A percentile compares a stretch with the other conserved stretches of the same genome.
Conservation (phyloP, 2,113 vertebrate species). For the Nycticebus coucang region DNA sequence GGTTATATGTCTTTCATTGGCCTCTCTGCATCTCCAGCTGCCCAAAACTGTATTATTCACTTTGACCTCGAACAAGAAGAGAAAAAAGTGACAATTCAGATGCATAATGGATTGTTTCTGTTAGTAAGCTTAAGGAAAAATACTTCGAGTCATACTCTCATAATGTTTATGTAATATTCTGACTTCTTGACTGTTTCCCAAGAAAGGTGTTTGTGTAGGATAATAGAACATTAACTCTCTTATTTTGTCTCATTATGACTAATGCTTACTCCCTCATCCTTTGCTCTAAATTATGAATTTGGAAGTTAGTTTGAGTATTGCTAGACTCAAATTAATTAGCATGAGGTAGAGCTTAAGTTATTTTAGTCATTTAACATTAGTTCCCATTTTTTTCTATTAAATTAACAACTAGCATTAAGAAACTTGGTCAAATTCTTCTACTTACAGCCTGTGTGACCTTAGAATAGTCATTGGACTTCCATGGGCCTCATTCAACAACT, state of each 20-base stretch:
- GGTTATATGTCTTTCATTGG: too few species aligned
- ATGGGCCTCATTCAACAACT: not conserved
- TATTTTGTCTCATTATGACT: not conserved
- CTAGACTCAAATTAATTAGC: not conserved
- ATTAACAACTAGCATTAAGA: not conserved
- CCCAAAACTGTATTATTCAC: conserved; percentile 35
- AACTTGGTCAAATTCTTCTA: not conserved
- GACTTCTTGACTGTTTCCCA: conserved; percentile 27
- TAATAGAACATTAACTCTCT: not conserved
- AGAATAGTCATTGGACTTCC: not conserved
- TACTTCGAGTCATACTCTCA: not conserved
- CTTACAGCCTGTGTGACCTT: not conserved
- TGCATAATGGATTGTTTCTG: conserved; percentile 43
- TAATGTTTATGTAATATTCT: conserved; percentile 51
- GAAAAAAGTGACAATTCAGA: conserved; percentile 44
- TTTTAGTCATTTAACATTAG: conserved; percentile 8
- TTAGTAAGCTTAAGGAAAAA: conserved; percentile 49
- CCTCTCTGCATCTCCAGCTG: not conserved
- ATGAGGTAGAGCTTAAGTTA: not conserved
- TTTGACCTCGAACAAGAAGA: conserved; percentile 56
- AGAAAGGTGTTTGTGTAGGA: not conserved
- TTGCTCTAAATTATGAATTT: not conserved
- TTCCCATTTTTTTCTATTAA: not conserved
- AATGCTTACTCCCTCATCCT: not conserved
- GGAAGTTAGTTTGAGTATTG: conserved; percentile 24